A percentile compares a stretch with the other conserved stretches of the same genome.
Conservation (phyloP, 2,113 vertebrate species). For the Xiphias gladius region DNA sequence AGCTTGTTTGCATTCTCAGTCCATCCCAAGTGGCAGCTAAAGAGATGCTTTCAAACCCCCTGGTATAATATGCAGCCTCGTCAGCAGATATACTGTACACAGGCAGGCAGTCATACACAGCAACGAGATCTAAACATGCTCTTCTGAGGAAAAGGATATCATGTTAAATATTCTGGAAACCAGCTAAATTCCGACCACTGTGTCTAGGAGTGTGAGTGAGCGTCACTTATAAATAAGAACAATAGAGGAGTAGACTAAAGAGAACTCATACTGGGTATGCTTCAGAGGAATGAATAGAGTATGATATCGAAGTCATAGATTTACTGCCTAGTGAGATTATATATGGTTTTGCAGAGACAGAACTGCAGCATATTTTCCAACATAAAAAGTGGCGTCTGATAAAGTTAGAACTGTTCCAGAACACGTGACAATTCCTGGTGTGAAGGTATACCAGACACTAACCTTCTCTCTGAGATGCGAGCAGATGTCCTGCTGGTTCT, state of each 20-base stretch:
- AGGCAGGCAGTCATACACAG: constrained; percentile 40
- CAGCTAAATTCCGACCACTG: background rate
- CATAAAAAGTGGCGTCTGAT: constrained; percentile 7
- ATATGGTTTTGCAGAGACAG: background rate
- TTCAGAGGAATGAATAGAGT: background rate
- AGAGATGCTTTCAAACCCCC: constrained; percentile 69
- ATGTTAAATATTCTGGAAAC: background rate
- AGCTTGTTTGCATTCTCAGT: constrained; percentile 79
- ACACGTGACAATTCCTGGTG: background rate
- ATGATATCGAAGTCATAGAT: constrained; percentile 13
- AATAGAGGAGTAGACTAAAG: background rate
- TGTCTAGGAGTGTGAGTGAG: background rate
- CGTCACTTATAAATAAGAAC: constrained; percentile 25
- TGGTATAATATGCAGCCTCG: constrained; percentile 52
- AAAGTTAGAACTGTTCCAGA: background rate
- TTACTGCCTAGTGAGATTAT: constrained; percentile 4
- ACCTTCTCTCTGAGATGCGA: constrained; percentile 91
- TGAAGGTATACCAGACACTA: constrained; percentile 26
- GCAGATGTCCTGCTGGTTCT: constrained; percentile 89
- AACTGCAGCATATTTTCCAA: constrained; percentile 6
- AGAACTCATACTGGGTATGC: constrained; percentile 14
- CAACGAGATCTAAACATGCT: constrained; percentile 13
- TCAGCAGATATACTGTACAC: constrained; percentile 68
- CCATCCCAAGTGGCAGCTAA: constrained; percentile 75
- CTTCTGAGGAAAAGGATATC: background rate